Evolutionary conservation across 2,888 invertebrate genomes (phyloP).

Genomic region (Epinotia brunnichana): DNA sequence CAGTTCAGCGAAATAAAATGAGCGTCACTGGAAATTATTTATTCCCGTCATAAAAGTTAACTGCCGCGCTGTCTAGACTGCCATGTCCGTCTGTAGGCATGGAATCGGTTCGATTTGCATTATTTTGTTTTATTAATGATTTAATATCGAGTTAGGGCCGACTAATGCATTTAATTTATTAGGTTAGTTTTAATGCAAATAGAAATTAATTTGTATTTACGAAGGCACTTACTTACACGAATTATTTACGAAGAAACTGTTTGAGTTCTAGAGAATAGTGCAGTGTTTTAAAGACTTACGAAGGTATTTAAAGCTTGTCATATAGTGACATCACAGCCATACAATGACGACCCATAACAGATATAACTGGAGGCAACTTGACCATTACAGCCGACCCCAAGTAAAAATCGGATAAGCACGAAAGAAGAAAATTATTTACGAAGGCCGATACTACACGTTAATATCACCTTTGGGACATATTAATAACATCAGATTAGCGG

Average conservation of each 20-base stretch:
- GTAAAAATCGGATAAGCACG: no score
- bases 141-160: not conserved
- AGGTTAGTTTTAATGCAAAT: not conserved
- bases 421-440: not conserved
- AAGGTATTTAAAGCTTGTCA: no score
- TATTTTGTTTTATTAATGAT: conserved; percentile 11
- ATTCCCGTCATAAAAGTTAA: conserved; percentile 37
- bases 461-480: not conserved
- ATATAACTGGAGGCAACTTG: no score
- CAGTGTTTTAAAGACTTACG: no score
- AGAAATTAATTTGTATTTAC: not conserved
- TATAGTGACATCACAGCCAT: no score
- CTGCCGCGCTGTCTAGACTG: conserved; percentile 38
- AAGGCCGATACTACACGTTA: not conserved
- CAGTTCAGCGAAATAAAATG: conserved; percentile 31
- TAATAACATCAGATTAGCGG: not conserved
- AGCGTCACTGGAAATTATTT: conserved; percentile 34
- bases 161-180: not conserved
- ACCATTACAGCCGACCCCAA: no score
- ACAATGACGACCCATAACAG: no score
- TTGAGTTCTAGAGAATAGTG: no score
- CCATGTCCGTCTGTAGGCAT: conserved; percentile 38
- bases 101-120: conserved; percentile 34
- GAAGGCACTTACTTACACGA: no score
- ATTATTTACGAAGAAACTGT: no score